Evolutionary conservation across 2,888 invertebrate genomes (phyloP).

Genomic region (Acronicta aceris): DNA sequence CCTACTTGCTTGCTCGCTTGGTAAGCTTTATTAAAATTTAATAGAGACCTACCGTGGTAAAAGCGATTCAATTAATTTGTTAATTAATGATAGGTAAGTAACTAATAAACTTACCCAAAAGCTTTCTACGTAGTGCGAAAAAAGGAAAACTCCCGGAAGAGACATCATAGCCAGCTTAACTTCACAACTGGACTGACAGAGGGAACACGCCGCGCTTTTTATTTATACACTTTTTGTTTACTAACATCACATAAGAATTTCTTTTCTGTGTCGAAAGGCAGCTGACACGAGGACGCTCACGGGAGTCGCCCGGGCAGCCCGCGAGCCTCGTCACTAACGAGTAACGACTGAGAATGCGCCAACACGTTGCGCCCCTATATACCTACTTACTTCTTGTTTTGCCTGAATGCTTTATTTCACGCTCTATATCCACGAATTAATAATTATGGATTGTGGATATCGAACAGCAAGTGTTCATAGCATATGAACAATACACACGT

Average conservation of each 20-base stretch:
- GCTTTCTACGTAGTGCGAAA: conserved; percentile 84
- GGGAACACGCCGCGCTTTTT: conserved; percentile 75
- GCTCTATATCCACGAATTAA: conserved; percentile 86
- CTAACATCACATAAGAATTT: conserved; percentile 83
- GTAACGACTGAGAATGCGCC: conserved; percentile 75
- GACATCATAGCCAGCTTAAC: conserved; percentile 77
- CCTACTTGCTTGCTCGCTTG: conserved; percentile 32
- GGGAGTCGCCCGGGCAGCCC: conserved; percentile 64
- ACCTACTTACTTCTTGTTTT: conserved; percentile 81
- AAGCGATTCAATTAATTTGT: conserved; percentile 19
- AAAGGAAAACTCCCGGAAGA: conserved; percentile 83
- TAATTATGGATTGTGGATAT: conserved; percentile 79
- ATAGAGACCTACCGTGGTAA: conserved; percentile 23
- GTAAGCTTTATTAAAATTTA: conserved; percentile 43
- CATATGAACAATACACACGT: conserved; percentile 56
- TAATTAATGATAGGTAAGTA: conserved; percentile 18
- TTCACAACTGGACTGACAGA: conserved; percentile 78
- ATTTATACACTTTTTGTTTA: conserved; percentile 86
- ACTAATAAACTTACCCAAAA: conserved; percentile 81
- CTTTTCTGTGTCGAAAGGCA: conserved; percentile 68
- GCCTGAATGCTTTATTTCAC: conserved; percentile 84
- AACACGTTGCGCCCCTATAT: conserved; percentile 82
- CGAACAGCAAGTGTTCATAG: conserved; percentile 59
- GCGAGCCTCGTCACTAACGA: conserved; percentile 69
- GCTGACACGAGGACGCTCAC: conserved; percentile 55